Evolutionary conservation across 2,888 invertebrate species (phyloP).

Genomic region (Cryptocheilus praepositus): DNA sequence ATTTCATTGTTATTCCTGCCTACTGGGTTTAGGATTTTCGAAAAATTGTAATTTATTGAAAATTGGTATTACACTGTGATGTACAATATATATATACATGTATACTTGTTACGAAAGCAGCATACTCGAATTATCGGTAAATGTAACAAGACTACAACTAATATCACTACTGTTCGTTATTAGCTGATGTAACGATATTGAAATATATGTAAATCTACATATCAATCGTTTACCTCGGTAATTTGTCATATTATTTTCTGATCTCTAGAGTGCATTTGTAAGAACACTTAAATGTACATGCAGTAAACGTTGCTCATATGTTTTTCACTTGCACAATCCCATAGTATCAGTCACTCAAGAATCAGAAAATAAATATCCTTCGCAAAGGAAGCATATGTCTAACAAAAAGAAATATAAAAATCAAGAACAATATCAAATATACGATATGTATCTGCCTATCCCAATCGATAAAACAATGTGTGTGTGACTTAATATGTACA

Average conservation of each 20-base stretch:
- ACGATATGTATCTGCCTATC: too few relatives aligned
- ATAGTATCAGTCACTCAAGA: too few relatives aligned
- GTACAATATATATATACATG: constrained; percentile 29
- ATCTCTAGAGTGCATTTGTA: constrained; percentile 19
- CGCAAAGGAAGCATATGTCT: too few relatives aligned
- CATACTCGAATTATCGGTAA: constrained; percentile 18
- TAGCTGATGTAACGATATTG: constrained; percentile 9
- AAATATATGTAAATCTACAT: constrained; percentile 20
- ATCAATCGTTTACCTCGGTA: constrained; percentile 14
- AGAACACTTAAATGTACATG: constrained; percentile 19
- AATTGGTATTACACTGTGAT: constrained; percentile 13
- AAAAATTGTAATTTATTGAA: constrained; percentile 36
- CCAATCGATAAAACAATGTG: too few relatives aligned
- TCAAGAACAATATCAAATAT: too few relatives aligned
- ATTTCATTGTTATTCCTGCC: too few relatives aligned
- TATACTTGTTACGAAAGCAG: constrained; percentile 32
- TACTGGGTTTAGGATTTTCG: too few relatives aligned
- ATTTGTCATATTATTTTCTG: constrained; percentile 15
- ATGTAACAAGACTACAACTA: constrained; percentile 17
- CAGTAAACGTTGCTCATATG: constrained; percentile 20
- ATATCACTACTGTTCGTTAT: constrained; percentile 12
- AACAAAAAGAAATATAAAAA: too few relatives aligned
- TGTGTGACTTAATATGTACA: too few relatives aligned
- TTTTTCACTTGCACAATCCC: neutral
- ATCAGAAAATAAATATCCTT: too few relatives aligned